Evolutionary conservation across 1,140 invertebrate genomes (phyloP).

Genomic region (Diabrotica undecimpunctata): DNA sequence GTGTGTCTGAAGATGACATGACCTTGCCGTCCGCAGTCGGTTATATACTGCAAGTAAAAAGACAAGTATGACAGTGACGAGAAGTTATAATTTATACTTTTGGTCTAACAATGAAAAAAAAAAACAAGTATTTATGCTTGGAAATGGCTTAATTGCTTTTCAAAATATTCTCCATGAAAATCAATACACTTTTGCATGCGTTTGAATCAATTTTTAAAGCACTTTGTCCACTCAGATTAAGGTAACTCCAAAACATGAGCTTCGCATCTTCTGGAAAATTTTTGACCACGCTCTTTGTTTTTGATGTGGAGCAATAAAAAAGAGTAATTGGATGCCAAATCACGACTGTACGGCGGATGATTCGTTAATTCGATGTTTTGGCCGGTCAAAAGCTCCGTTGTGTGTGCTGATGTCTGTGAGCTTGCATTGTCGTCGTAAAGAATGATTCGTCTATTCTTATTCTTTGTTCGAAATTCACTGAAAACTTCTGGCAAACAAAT

Average conservation of each 20-base stretch:
- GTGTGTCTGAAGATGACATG: too few species aligned
- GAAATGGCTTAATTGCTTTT: constrained; percentile 14
- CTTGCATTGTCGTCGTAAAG: neutral
- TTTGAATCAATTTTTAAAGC: constrained; percentile 20
- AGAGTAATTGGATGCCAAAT: constrained; percentile 45
- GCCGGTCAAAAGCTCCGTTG: too few species aligned
- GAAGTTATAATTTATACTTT: too few species aligned
- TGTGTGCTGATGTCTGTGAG: constrained; percentile 4
- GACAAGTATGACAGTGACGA: too few species aligned
- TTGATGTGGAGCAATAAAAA: constrained; percentile 41
- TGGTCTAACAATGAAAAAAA: too few species aligned
- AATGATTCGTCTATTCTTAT: constrained; percentile 20
- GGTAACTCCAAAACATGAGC: too few species aligned
- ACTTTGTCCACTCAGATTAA: constrained; percentile 5
- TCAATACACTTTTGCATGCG: constrained; percentile 21
- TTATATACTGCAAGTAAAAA: too few species aligned
- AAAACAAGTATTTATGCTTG: constrained; percentile 3
- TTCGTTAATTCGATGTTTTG: constrained; percentile 17
- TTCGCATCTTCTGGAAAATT: too few species aligned
- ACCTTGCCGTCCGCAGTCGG: too few species aligned
- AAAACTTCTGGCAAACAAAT: neutral
- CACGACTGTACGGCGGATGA: constrained; percentile 42
- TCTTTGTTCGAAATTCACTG: constrained; percentile 3
- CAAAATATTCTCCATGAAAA: constrained; percentile 15
- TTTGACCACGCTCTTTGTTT: constrained; percentile 25